Evolutionary conservation across 2,113 vertebrate genomes (phyloP), one percentile per base, ranked within the genome.

Genomic region (Chaetorhynchus papuensis): DNA sequence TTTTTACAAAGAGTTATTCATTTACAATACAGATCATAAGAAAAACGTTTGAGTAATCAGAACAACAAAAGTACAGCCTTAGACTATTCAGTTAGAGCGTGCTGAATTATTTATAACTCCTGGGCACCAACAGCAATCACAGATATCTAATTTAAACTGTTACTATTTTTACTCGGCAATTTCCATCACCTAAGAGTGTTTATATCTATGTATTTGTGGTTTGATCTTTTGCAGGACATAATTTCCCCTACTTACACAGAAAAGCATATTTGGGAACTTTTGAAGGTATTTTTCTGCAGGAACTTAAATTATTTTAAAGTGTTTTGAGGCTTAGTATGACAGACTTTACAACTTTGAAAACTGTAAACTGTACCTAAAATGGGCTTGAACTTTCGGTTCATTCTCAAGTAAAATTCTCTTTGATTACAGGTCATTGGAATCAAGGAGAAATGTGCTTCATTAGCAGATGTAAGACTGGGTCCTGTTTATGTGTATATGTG

Each of bases 91-190:
- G 92, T 83, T 74, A 87, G 87, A 72, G 21, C 11, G 15, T 74
- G 81, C 72, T 97, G 92, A 96, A 96, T 97, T 87, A 97, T 97
- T 96, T 94, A 96, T 97, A 96, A 87, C 84, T 95, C 54, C 71
- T 80, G 92, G 92, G 94, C 94, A 94, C 72, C 60, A 42, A 47
- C 63, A 93, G 71, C 69, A 92, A 92, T 84, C 89, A 90, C 74
- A 92, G 77, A 87, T 59, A 89, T 89, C 95, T 94, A 85, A 97
- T 96, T 92, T 93, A 92, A 96, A 94, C 87, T 88, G 91, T 66
- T 94, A 71, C 96, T 96, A 96, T 97, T 97, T 97, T 97, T 94
- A 93, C 80, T 80, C 7, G 2, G 78, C 91, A 81, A 82, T 97
- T 93, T 94, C 87, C 83, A 89, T 94, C 94, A 63, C 76, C 95